These are phyloP conservation scores for Micromys minutus DNA, from an alignment of 2,113 vertebrate species.

Conservation along the genomic window DNA sequence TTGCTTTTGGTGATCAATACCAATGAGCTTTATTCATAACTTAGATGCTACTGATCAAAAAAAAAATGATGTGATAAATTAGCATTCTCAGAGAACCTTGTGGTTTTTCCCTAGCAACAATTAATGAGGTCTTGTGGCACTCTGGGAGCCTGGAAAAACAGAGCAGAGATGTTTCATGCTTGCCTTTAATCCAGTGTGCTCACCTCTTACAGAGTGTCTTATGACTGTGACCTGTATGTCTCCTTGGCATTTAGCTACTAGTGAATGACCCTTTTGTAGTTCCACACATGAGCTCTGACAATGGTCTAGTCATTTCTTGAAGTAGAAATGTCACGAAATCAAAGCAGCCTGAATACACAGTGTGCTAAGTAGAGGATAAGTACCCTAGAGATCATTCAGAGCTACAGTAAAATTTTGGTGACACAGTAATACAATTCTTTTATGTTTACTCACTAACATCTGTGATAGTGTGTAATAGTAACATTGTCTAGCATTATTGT, in stretches of 20 bases:
- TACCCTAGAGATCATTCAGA: neutral
- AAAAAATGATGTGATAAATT: neutral
- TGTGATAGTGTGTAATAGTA: neutral
- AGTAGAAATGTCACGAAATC: neutral
- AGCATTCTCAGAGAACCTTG: neutral
- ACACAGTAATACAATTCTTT: neutral
- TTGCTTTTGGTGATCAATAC: slow-evolving; percentile 25
- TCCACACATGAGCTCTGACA: neutral
- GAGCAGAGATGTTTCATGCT: neutral
- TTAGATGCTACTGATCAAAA: neutral
- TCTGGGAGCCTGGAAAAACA: neutral
- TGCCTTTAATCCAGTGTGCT: neutral
- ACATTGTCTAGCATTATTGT: neutral
- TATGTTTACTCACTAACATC: neutral
- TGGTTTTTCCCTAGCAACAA: neutral
- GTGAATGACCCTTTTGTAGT: neutral
- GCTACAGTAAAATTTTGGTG: neutral
- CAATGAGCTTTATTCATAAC: neutral
- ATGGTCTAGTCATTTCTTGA: neutral
- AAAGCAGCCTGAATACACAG: neutral
- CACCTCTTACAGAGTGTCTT: neutral
- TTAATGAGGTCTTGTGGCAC: neutral
- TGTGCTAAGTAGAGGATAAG: neutral
- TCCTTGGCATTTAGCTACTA: neutral
- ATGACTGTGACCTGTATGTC: neutral